These are phyloP conservation scores for Ferrisia virgata DNA, from an alignment of 2,888 invertebrate genomes.

Conservation along the genomic window DNA sequence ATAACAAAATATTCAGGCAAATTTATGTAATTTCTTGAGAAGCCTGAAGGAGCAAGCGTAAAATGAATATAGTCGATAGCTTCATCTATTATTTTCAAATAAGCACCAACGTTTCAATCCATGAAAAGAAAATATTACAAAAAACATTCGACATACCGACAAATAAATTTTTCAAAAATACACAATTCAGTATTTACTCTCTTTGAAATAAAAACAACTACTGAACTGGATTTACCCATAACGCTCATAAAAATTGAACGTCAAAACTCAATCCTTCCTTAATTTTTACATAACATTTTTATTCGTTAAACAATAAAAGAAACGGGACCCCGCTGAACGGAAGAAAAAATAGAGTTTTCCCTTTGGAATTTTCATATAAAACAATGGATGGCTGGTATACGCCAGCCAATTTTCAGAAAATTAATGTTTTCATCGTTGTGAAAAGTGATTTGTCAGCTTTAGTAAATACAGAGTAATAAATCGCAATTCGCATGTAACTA, in stretches of 20 bases:
- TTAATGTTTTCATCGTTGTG: not conserved
- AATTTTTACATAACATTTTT: not conserved
- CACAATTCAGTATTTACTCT: not conserved
- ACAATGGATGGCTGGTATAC: not conserved
- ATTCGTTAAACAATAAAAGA: not conserved
- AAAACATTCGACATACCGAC: not conserved
- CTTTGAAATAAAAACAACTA: not conserved
- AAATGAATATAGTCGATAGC: not conserved
- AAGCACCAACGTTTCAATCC: not conserved
- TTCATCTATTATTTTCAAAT: not conserved
- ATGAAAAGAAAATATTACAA: not conserved
- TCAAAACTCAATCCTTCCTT: not conserved
- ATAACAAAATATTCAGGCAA: not conserved
- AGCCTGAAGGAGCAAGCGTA: not conserved
- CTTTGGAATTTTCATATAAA: not conserved
- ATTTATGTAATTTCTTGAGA: not conserved
- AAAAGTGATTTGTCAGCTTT: not conserved
- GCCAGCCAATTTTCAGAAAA: not conserved
- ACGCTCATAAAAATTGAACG: not conserved
- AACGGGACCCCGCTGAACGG: not conserved
- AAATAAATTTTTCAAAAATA: not conserved
- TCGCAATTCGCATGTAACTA: not conserved
- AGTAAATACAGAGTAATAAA: not conserved
- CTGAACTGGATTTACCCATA: not conserved
- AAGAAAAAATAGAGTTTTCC: not conserved